Base-by-base conservation (phyloP, 2,888 invertebrate species). In the Ornithoptera alexandrae region DNA sequence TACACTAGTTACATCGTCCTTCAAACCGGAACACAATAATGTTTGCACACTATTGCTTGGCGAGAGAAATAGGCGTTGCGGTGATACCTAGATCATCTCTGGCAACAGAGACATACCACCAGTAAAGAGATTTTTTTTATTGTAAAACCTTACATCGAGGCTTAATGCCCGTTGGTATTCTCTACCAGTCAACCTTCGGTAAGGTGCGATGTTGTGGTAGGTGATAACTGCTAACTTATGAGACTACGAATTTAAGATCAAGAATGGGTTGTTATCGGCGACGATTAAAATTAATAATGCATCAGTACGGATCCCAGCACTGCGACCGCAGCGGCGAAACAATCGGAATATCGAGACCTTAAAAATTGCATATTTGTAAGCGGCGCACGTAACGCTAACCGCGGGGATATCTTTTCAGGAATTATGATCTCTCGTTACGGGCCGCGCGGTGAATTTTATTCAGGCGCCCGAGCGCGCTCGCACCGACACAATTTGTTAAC, bases 321-420 rank as follows among this genome's bases (percentile, higher is more conserved):
- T 56, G 68, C 68, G 71, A 73, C 74, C 72, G 71, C 71, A 70
- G 71, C 71, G 36, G 69, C 65, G 56, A 72, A 77, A 73, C 67
- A 72, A 73, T 67, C 67, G 67, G 72, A 70, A 71, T 70, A 74
- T 74, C 71, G 68, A 72, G 73, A 73, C 69, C 24, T 69, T 66
- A 72, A 74, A 74, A 75, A 72, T 72, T 73, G 60, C 71, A 72
- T 75, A 77, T 82, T 80, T 75, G 79, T 75, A 84, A 74, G 76
- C 83, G 74, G 74, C 78, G 79, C 85, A 84, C 84, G 86, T 83
- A 82, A 71, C 74, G 72, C 76, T 78, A 81, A 79, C 82, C 81
- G 76, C 81, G 81, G 79, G 78, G 79, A 79, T 83, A 79, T 81
- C 81, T 84, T 84, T 84, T 79, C 82, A 83, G 83, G 87, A 87